Percentiles rank a stretch among this genome's conserved stretches.
Evolutionary conservation across 1,140 invertebrate genomes (phyloP).

Genomic region (Psilanteris sp.): DNA sequence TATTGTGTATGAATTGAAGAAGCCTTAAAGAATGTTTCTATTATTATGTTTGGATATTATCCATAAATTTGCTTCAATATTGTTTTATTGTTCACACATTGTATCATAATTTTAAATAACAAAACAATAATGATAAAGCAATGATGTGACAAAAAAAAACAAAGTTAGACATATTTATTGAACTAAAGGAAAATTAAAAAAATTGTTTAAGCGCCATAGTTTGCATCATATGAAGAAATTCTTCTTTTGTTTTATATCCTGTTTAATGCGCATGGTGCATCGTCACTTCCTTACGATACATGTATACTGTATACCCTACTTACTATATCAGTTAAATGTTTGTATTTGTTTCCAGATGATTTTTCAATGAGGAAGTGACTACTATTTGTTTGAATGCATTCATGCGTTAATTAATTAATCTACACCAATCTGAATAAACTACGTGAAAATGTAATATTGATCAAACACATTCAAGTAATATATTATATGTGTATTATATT

Average conservation of each 20-base stretch:
- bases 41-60: no score
- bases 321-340: constrained; percentile 19
- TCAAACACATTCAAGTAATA: no score
- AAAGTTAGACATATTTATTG: no score
- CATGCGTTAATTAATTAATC: constrained; percentile 54
- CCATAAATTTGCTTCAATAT: no score
- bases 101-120: no score
- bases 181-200: constrained; percentile 21
- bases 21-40: no score
- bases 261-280: constrained; percentile 38
- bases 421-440: constrained; percentile 7
- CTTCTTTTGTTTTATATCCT: constrained; percentile 59
- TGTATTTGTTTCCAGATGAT: constrained; percentile 21
- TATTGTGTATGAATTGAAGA: no score
- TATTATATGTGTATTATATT: no score
- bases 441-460: no score
- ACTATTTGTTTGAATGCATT: constrained; percentile 50
- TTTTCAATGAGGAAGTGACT: constrained; percentile 49
- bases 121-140: no score
- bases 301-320: constrained; percentile 11
- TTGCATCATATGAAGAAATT: constrained; percentile 53
- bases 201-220: constrained; percentile 30
- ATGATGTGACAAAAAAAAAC: no score
- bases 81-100: no score
- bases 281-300: constrained; percentile 54